phyloP scores from a whole-genome alignment of 2,113 vertebrate species.

The Ursus arctos region DNA sequence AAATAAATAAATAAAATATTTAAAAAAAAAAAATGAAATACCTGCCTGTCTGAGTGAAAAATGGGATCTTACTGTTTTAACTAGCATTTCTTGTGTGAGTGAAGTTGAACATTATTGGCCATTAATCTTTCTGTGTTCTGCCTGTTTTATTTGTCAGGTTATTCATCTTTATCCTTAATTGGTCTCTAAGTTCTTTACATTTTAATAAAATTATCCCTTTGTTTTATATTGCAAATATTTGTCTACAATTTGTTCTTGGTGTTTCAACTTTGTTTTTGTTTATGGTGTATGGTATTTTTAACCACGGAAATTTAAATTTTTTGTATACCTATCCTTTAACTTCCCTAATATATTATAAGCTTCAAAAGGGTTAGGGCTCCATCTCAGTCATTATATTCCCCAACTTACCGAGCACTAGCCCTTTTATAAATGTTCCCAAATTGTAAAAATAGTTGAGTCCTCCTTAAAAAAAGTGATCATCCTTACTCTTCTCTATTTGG shows the following conservation, averaged over 20 bases:
- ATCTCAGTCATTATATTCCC: background rate
- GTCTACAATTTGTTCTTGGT: background rate
- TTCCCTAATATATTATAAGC: background rate
- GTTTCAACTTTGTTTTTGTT: conserved; percentile 30
- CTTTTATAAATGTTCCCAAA: background rate
- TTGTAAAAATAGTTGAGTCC: background rate
- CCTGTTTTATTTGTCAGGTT: background rate
- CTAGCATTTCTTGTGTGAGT: background rate
- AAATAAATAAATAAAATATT: no score
- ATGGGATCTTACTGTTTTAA: conserved; percentile 13
- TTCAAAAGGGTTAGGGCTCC: background rate
- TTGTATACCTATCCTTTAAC: background rate
- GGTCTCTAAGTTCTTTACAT: conserved; percentile 33
- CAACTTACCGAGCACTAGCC: background rate
- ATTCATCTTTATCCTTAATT: background rate
- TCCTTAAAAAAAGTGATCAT: background rate
- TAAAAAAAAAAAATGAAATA: background rate
- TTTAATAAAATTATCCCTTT: conserved; percentile 18
- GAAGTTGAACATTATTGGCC: background rate
- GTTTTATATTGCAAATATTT: conserved; percentile 22
- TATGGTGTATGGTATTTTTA: conserved; percentile 41
- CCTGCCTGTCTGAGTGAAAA: background rate
- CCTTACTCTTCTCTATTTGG: background rate
- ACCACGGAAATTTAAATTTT: background rate
- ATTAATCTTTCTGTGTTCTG: background rate